These are phyloP conservation scores for Drosophila putrida DNA, from an alignment of 2,888 invertebrate genomes.

Conservation along the genomic window DNA sequence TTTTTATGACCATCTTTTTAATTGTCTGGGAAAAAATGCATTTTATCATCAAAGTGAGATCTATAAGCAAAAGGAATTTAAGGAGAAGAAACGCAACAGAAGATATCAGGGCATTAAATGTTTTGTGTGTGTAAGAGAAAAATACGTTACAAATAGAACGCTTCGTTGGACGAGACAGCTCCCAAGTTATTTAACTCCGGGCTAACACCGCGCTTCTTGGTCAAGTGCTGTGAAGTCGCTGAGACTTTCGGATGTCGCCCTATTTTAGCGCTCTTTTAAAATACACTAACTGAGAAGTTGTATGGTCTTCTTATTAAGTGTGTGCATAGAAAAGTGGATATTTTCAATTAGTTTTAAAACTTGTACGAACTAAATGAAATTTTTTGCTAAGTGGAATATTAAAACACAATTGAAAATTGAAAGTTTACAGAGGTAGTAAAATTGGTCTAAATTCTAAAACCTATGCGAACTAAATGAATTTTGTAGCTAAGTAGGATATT, in stretches of 20 bases:
- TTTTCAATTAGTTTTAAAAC: not conserved
- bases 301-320: not conserved
- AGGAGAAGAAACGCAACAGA: constrained; percentile 18
- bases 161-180: constrained; percentile 54
- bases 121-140: constrained; percentile 22
- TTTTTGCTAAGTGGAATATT: not conserved
- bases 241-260: constrained; percentile 63
- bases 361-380: not conserved
- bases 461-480: too few relatives aligned
- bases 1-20: constrained; percentile 63
- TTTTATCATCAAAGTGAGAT: constrained; percentile 60
- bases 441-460: too few relatives aligned
- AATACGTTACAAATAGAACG: constrained; percentile 77
- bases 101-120: constrained; percentile 41
- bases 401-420: too few relatives aligned
- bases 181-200: constrained; percentile 12
- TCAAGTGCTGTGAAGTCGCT: constrained; percentile 62
- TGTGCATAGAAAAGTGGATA: not conserved
- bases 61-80: constrained; percentile 40
- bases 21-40: constrained; percentile 76
- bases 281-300: constrained; percentile 25
- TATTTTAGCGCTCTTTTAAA: constrained; percentile 55
- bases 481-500: too few relatives aligned
- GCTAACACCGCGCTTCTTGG: constrained; percentile 46
- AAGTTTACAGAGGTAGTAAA: too few relatives aligned